Conservation (phyloP, 2,113 vertebrate species). For the Clinocottus analis region DNA sequence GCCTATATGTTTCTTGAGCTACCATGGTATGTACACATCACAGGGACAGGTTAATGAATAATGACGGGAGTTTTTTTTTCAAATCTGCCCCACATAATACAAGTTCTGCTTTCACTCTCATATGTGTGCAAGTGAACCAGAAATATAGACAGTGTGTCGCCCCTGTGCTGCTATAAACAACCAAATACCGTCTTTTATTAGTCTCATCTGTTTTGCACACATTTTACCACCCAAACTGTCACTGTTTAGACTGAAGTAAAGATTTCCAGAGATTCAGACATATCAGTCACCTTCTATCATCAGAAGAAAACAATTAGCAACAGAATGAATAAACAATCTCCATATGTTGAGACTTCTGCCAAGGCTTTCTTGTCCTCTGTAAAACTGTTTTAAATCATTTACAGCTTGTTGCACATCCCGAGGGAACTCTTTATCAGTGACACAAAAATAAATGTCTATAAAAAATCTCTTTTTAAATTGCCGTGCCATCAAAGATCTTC, state of each 20-base stretch:
- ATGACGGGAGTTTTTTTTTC: slow-evolving; percentile 37
- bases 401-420: slow-evolving; percentile 45
- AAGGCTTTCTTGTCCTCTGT: slow-evolving; percentile 36
- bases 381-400: slow-evolving; percentile 39
- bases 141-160: slow-evolving; percentile 35
- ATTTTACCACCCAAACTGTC: slow-evolving; percentile 20
- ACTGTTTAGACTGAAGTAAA: slow-evolving; percentile 4
- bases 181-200: slow-evolving; percentile 36
- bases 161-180: slow-evolving; percentile 40
- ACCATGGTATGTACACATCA: slow-evolving; percentile 62
- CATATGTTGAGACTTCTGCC: slow-evolving; percentile 54
- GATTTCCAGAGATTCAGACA: slow-evolving; percentile 17
- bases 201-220: slow-evolving; percentile 39
- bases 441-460: slow-evolving; percentile 45
- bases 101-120: slow-evolving; percentile 39
- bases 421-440: slow-evolving; percentile 45
- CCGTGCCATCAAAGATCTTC: slow-evolving; percentile 66
- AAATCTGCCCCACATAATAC: slow-evolving; percentile 36
- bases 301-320: slow-evolving; percentile 45
- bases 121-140: slow-evolving; percentile 20
- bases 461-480: slow-evolving; percentile 48
- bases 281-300: slow-evolving; percentile 27
- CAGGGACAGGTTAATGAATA: slow-evolving; percentile 66
- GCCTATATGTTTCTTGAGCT: slow-evolving; percentile 40
- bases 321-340: slow-evolving; percentile 40